phyloP scores from a whole-genome alignment of 2,888 invertebrate genomes.

The Sericinus montela region DNA sequence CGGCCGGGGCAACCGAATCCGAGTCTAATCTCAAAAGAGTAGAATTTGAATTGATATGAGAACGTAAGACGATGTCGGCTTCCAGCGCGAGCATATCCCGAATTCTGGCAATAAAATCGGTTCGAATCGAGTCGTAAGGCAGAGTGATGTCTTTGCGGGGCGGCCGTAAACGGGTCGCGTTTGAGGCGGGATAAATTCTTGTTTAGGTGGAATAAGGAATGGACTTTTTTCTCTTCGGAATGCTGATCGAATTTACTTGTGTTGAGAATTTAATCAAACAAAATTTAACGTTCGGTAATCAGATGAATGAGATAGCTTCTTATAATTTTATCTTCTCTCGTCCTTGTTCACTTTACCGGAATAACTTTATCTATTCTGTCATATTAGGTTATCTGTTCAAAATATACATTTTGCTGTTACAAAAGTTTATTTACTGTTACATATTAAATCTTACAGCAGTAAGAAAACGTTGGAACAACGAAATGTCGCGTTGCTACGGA shows the following conservation, averaged over 20 bases:
- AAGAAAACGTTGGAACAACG: too few species aligned
- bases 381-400: too few species aligned
- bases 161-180: conserved; percentile 6
- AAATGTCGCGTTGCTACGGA: too few species aligned
- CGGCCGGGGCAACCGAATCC: conserved; percentile 14
- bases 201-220: conserved; percentile 17
- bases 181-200: conserved; percentile 18
- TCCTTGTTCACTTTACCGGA: background rate
- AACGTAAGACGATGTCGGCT: background rate
- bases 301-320: conserved; percentile 2
- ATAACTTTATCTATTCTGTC: background rate
- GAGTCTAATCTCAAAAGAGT: conserved; percentile 21
- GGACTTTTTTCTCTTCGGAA: conserved; percentile 9
- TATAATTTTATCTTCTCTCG: background rate
- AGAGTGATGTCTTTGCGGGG: conserved; percentile 1
- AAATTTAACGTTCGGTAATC: conserved; percentile 12
- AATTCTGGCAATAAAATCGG: conserved; percentile 15
- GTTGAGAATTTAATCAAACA: conserved; percentile 17
- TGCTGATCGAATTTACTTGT: conserved; percentile 14
- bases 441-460: too few species aligned
- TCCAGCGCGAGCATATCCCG: conserved; percentile 13
- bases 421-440: too few species aligned
- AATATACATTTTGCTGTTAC: too few species aligned
- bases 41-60: conserved; percentile 22
- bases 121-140: conserved; percentile 1